Evolutionary conservation across 1,140 invertebrate genomes (phyloP), one percentile per base, ranked within the genome.

Genomic region (Hycleus phaleratus): DNA sequence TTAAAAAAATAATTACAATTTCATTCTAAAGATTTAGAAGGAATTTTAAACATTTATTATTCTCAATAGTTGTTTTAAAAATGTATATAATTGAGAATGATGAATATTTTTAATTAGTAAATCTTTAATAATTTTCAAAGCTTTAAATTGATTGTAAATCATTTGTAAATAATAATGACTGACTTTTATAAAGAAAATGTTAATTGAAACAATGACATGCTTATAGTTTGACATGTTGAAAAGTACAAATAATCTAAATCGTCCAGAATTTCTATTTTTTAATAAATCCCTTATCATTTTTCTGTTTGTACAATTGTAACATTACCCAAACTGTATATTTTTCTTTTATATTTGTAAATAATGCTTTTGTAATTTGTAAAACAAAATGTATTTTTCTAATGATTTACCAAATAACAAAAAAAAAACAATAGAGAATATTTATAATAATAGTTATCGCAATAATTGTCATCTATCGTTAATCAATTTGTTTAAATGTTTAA

Each of bases 151-250:
- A 18, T 18, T 18, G 18, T 18, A 18, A 18, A 32, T 32, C 32
- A 7, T 5, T 32, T 32, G 32, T 32, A 32, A 32, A 32, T 32
- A 32, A 2, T 32, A 32, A 32, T 32, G 32, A 32, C 32, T 32
- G 32, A 32, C 32, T 32, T 32, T 32, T 32, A 32, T 32, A 32
- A 32, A 32, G 32, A 32, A 32, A 32, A 5, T 7, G 32, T 32
- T 7, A 32, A 32, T 18, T 18, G 18, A 32, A 32, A 32, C 7
- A 7, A 58, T 51, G 49, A 58, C 56, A 46, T 53, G 51, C 51
- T 53, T 53, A 53, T 53, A 53, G 56, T 58, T 58, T 58, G 43
- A 52, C 43, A 46, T 24, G 32, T 58, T 58, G 18, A 4, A 32
- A 49, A 58, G 56, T 58, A 51, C 44, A 53, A 52, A 46, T 52